Base-by-base conservation (phyloP, 2,113 vertebrate genomes). In the Melanostigma gelatinosum region DNA sequence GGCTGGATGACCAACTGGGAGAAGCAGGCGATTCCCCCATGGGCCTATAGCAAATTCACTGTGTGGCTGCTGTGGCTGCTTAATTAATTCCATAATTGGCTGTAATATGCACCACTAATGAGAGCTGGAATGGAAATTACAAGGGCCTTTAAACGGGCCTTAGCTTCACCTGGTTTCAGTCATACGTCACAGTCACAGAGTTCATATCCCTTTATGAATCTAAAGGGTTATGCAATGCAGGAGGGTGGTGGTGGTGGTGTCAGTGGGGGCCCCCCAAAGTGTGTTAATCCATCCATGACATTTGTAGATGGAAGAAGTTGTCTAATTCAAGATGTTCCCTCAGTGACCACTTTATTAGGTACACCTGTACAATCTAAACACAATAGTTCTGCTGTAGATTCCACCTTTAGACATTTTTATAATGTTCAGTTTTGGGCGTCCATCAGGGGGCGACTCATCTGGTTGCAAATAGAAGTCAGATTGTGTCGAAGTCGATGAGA, bases 71-170 rank as follows among this genome's bases (percentile, higher is more conserved):
- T 32, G 18, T 52, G 27, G 34, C 34, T 18, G 44, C 54, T 77
- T 48, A 71, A 82, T 64, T 36, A 69, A 38, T 29, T 55, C 38
- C 50, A 13, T 58, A 65, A 58, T 50, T 20, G 12, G 8, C 22
- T 75, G 34, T 78, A 54, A 44, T 54, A 20, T 61, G 71, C 54
- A 20, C 32, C 54, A 34, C 12, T 61, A n/a, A 60, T 50, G 38
- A 24, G 22, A 57, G 1, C 1, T 10, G 4, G 38, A 58, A 66
- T 36, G 22, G 50, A 50, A 58, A 50, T 22, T 8, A 11, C 42
- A 52, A 27, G 29, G 16, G 62, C 8, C 52, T 38, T 50, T 50
- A 60, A 57, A 46, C 20, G 34, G 16, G 36, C 6, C 36, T 40
- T 0, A 16, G 12, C 27, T 4, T 2, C n/a, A 61, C 8, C 4